These are phyloP conservation scores for Lycocerus yunnanus DNA, from an alignment of 2,888 invertebrate species.

Conservation along the genomic window DNA sequence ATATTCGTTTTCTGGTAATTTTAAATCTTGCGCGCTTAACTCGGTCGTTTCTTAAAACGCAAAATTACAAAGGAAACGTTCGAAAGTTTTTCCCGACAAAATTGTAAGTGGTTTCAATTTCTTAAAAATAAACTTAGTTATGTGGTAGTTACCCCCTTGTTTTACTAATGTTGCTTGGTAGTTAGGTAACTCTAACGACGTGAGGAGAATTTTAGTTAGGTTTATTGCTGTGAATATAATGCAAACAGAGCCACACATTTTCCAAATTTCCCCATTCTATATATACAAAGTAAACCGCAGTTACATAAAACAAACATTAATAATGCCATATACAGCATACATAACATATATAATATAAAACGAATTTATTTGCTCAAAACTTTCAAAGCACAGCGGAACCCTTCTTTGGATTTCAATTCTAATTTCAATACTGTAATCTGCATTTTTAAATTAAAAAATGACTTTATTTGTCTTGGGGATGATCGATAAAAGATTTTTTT, in stretches of 20 bases:
- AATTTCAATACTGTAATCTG: too few species aligned
- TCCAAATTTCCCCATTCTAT: constrained; percentile 11
- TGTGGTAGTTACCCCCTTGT: background rate
- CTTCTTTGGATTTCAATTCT: background rate
- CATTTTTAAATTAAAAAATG: too few species aligned
- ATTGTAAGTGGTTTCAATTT: constrained; percentile 4
- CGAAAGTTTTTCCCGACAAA: background rate
- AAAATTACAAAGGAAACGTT: background rate
- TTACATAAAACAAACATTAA: background rate
- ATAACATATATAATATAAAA: background rate
- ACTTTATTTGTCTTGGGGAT: too few species aligned
- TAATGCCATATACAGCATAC: background rate
- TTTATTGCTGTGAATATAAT: constrained; percentile 18
- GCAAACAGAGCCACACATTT: constrained; percentile 13
- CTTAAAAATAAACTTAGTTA: constrained; percentile 3
- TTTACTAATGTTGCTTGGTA: background rate
- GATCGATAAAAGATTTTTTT: too few species aligned
- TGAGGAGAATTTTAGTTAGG: constrained; percentile 7
- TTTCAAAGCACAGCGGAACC: background rate
- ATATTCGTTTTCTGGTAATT: background rate
- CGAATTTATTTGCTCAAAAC: background rate
- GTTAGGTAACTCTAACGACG: constrained; percentile 21
- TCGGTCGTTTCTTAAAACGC: background rate
- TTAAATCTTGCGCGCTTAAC: background rate
- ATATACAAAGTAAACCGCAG: background rate